These are phyloP conservation scores for Hyla sarda DNA, from an alignment of 2,113 vertebrate species.

Conservation along the genomic window DNA sequence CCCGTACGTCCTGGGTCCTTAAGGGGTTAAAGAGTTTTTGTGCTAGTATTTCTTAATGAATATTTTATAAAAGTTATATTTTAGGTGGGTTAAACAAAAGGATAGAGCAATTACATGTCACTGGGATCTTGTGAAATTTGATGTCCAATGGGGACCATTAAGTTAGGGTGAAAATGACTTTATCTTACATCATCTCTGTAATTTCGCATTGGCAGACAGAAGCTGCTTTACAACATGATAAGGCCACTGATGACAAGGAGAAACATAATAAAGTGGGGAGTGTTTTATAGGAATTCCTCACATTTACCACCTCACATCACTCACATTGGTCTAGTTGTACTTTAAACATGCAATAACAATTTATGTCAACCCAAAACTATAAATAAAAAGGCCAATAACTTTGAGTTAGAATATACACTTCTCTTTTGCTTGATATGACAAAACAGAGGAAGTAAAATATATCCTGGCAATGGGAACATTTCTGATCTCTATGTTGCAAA, in stretches of 20 bases:
- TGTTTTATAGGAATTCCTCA: conserved; percentile 14
- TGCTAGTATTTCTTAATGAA: too few species aligned
- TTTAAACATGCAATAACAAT: conserved; percentile 21
- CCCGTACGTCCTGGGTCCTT: too few species aligned
- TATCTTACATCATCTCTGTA: background rate
- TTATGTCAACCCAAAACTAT: background rate
- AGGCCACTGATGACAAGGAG: background rate
- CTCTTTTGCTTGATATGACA: background rate
- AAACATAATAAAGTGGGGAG: conserved; percentile 6
- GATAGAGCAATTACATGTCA: too few species aligned
- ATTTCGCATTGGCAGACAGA: background rate
- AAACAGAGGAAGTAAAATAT: background rate
- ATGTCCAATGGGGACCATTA: too few species aligned
- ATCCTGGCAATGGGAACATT: background rate
- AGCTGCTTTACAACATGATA: background rate
- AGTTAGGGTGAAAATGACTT: background rate
- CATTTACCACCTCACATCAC: background rate
- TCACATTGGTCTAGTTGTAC: background rate
- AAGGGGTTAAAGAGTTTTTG: too few species aligned
- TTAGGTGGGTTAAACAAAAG: too few species aligned
- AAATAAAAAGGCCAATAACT: conserved; percentile 1
- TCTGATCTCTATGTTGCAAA: too few species aligned
- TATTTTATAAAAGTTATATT: too few species aligned
- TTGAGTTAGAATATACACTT: background rate
- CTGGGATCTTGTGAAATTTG: too few species aligned